These are phyloP conservation scores for Tyto alba DNA, from an alignment of 2,113 vertebrate genomes.

Conservation along the genomic window DNA sequence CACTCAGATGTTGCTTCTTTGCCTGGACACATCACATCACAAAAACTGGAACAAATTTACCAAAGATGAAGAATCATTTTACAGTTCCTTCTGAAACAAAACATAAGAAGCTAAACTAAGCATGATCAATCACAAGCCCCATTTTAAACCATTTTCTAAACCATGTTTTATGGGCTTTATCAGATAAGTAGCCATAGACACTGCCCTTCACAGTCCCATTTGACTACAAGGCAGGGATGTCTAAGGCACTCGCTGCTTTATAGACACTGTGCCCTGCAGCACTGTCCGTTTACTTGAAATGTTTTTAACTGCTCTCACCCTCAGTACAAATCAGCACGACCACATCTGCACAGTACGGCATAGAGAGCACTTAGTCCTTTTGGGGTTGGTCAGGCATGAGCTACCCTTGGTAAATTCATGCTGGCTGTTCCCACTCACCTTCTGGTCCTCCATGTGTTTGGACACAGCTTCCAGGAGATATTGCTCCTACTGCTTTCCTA, in stretches of 20 bases:
- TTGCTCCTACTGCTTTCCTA: neutral
- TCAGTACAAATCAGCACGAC: accelerated
- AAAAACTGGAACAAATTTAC: neutral
- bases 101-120: neutral
- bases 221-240: neutral
- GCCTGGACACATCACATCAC: neutral
- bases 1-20: neutral
- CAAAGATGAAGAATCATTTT: neutral
- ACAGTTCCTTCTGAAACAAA: neutral
- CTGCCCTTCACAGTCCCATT: neutral
- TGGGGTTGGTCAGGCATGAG: neutral
- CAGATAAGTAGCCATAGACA: neutral
- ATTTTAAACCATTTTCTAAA: neutral
- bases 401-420: neutral
- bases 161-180: neutral
- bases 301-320: neutral
- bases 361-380: neutral
- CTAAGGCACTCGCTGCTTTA: neutral
- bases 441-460: neutral
- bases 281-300: neutral
- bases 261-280: neutral
- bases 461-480: neutral
- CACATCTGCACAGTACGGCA: neutral
- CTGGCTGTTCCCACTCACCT: neutral
- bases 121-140: neutral